phyloP scores from a whole-genome alignment of 1,140 invertebrate species.

The Drosophila sulfurigaster region DNA sequence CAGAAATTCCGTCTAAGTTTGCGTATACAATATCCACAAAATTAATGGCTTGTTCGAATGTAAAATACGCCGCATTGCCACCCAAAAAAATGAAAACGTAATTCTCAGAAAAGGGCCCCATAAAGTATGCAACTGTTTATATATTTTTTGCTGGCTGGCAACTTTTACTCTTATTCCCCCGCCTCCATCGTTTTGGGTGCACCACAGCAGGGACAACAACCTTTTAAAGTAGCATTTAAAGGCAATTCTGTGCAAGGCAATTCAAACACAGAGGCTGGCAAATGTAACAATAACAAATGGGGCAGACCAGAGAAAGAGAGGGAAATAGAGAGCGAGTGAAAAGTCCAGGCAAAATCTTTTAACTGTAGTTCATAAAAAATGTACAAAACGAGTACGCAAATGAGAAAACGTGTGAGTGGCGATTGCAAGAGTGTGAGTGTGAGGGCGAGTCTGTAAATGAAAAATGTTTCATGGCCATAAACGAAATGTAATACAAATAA shows the following conservation, averaged over 20 bases:
- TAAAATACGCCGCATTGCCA: slow-evolving; percentile 2
- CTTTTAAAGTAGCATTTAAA: slow-evolving; percentile 35
- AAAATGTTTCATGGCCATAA: slow-evolving; percentile 49
- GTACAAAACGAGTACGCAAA: slow-evolving; percentile 13
- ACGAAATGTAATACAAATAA: slow-evolving; percentile 67
- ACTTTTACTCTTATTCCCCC: neutral
- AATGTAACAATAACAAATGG: slow-evolving; percentile 27
- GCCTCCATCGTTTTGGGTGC: neutral
- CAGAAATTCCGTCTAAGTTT: neutral
- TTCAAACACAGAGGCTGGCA: neutral
- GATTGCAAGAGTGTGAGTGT: neutral
- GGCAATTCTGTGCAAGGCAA: slow-evolving; percentile 10
- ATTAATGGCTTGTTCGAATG: slow-evolving; percentile 11
- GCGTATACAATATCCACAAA: neutral
- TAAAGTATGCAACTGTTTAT: slow-evolving; percentile 44
- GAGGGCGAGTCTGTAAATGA: slow-evolving; percentile 20
- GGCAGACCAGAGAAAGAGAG: neutral
- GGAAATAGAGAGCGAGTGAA: too few species aligned
- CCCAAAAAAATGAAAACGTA: neutral
- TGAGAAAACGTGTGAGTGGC: neutral
- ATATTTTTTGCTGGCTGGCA: slow-evolving; percentile 3
- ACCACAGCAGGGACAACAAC: slow-evolving; percentile 12
- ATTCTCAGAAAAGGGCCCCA: slow-evolving; percentile 4
- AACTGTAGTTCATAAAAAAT: slow-evolving; percentile 39
- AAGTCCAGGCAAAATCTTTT: slow-evolving; percentile 22